Percentiles rank a stretch among this genome's conserved stretches.
Conservation (phyloP, 2,888 invertebrate species). For the Rhagonycha fulva region DNA sequence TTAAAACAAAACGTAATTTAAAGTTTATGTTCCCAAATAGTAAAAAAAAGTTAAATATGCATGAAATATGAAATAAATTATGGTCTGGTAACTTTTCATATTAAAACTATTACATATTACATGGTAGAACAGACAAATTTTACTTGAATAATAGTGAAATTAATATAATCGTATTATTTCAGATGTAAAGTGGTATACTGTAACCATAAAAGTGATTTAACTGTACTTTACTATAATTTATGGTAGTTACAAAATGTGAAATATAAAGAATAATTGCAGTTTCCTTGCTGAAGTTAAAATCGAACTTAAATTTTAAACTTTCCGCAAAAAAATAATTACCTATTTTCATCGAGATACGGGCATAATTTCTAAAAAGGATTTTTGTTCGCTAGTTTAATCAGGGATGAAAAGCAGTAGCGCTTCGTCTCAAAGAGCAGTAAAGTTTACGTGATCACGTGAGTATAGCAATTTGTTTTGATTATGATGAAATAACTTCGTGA, state of each 20-base stretch:
- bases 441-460: no score
- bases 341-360: no score
- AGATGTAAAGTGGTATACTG: neutral
- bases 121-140: neutral
- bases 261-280: neutral
- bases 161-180: neutral
- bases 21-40: neutral
- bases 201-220: constrained; percentile 4
- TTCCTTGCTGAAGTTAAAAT: neutral
- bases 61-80: neutral
- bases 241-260: neutral
- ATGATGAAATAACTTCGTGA: no score
- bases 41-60: neutral
- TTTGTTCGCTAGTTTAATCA: no score
- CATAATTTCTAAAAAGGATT: no score
- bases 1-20: neutral
- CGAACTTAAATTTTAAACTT: neutral
- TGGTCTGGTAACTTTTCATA: neutral
- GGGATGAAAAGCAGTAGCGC: no score
- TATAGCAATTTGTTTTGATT: no score
- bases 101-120: neutral
- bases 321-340: neutral
- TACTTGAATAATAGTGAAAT: neutral
- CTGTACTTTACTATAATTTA: neutral
- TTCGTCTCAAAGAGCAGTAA: no score